These are phyloP conservation scores for Mastomys natalensis DNA, from an alignment of 2,113 vertebrate species.

Conservation along the genomic window DNA sequence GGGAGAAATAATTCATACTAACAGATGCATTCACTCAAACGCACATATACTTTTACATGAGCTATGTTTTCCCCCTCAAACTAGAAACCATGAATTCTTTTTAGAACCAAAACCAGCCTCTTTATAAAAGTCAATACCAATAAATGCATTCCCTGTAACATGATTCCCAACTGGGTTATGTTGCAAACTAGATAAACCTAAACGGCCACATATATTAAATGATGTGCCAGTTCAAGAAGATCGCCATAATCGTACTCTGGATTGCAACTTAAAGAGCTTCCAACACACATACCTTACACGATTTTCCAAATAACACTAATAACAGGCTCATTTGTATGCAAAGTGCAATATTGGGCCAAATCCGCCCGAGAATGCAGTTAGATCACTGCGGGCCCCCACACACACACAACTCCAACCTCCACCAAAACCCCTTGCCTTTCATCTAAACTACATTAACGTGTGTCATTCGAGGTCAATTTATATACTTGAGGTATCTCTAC, in stretches of 20 bases:
- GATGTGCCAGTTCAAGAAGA: constrained; percentile 83
- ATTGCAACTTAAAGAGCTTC: constrained; percentile 85
- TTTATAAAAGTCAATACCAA: constrained; percentile 78
- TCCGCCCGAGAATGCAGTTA: constrained; percentile 80
- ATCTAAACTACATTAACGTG: constrained; percentile 88
- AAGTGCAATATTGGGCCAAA: constrained; percentile 79
- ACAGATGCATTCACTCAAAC: constrained; percentile 63
- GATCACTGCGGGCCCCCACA: constrained; percentile 63
- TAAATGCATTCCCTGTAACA: constrained; percentile 78
- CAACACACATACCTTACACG: constrained; percentile 69
- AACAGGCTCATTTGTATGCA: constrained; percentile 78
- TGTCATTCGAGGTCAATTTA: constrained; percentile 92
- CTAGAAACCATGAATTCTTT: constrained; percentile 73
- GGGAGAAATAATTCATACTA: constrained; percentile 69
- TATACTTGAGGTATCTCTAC: constrained; percentile 85
- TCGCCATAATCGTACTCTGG: constrained; percentile 83
- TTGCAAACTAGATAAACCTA: constrained; percentile 79
- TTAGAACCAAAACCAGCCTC: constrained; percentile 71
- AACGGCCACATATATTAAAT: constrained; percentile 83
- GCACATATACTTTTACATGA: constrained; percentile 67
- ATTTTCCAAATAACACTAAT: constrained; percentile 69
- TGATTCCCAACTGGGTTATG: constrained; percentile 79
- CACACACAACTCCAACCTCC: constrained; percentile 56
- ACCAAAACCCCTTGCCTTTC: constrained; percentile 84
- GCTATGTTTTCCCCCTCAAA: constrained; percentile 72